Base-by-base conservation (phyloP, 2,797 vertebrate species). In the Morus bassanus region DNA sequence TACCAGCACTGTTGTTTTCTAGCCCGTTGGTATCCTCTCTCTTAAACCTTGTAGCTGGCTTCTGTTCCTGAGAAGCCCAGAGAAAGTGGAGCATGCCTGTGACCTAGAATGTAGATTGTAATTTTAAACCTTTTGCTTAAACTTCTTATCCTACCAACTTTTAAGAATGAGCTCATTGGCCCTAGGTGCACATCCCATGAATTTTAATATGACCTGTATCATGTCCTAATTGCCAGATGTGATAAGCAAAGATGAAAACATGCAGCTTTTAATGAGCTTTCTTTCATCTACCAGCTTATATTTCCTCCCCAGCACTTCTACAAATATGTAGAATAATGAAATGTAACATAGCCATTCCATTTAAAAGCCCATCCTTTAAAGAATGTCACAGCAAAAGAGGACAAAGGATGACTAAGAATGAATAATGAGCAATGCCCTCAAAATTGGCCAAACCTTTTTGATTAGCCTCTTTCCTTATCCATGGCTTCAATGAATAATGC, bases 251-350 rank as follows among this genome's bases (percentile, higher is more conserved):
- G 67, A 72, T 78, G 78, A 89, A 94, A 96, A 94, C 85, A 18
- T 78, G 68, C 83, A 82, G 89, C 27, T 95, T 93, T 91, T 96
- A 96, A 96, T 91, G 94, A 93, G 94, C 43, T 76, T 86, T 19
- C 86, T 96, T 96, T 97, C 69, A 93, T 93, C 79, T 78, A 50
- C 33, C 61, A 85, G 76, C 91, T 65, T 75, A 68, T 93, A 43
- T 85, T 91, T 94, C 85, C 72, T 93, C 61, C 60, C 81, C 57
- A 76, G 65, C 63, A 33, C 39, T 78, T 75, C 46, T 68, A 57
- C 73, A 68, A 96, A 79, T 60, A 81, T 11, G 39, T 56, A 31
- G 79, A 88, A 91, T 77, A 80, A 88, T 35, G 77, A 74, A 85
- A 68, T 60, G 72, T 59, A 91, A 53, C 45, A 46, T 21, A 39